A percentile compares a stretch with the other conserved stretches of the same genome.
These are phyloP conservation scores for Zaprionus lachaisei DNA, from an alignment of 1,140 invertebrate genomes.

Conservation along the genomic window DNA sequence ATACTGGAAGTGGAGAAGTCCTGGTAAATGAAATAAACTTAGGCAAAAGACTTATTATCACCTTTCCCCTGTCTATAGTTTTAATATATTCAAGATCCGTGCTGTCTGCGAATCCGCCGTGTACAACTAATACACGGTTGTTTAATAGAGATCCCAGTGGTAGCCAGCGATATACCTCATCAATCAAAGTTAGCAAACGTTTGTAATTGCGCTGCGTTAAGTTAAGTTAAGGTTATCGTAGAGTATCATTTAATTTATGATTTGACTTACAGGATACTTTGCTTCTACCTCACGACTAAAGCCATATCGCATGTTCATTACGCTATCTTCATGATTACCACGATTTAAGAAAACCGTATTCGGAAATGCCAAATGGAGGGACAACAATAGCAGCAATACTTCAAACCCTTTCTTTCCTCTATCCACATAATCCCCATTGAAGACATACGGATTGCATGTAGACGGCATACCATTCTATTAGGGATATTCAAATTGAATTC, in stretches of 20 bases:
- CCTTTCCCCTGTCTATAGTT: constrained; percentile 91
- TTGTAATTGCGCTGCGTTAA: constrained; percentile 86
- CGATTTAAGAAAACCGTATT: constrained; percentile 94
- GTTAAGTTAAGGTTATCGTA: not conserved
- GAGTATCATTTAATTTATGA: not conserved
- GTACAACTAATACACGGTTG: constrained; percentile 93
- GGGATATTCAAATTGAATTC: not conserved
- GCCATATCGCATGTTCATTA: constrained; percentile 96
- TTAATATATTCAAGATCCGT: constrained; percentile 92
- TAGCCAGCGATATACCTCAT: constrained; percentile 95
- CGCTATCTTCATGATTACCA: constrained; percentile 96
- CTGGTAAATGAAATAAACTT: not conserved
- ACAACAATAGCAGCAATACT: constrained; percentile 91
- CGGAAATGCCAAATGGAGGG: constrained; percentile 92
- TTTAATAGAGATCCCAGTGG: constrained; percentile 95
- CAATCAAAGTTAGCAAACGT: constrained; percentile 91
- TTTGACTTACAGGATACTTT: constrained; percentile 92
- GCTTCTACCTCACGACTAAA: constrained; percentile 94
- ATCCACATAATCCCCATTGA: constrained; percentile 97
- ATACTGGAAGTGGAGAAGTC: constrained; percentile 86
- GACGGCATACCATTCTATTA: constrained; percentile 94
- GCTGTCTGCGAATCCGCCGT: constrained; percentile 94
- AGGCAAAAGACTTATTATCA: constrained; percentile 70
- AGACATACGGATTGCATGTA: constrained; percentile 95
- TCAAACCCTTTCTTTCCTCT: constrained; percentile 93